Evolutionary conservation across 2,888 invertebrate species (phyloP).

Genomic region (Pyrrhia umbra): DNA sequence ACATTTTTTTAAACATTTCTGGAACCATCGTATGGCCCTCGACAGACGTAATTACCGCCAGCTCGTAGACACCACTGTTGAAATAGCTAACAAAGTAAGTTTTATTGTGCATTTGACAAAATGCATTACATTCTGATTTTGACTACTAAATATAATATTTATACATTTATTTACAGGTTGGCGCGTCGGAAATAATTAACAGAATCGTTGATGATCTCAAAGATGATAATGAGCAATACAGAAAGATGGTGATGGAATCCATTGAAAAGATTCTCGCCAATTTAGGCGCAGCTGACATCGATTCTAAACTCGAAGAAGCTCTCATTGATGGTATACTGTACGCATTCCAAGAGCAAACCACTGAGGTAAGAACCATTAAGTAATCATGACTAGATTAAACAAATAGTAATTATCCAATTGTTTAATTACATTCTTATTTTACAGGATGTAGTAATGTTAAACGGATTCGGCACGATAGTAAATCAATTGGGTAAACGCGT

Average conservation of each 20-base stretch:
- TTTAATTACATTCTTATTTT: conserved; percentile 25
- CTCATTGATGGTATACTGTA: conserved; percentile 99
- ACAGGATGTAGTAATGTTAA: conserved; percentile 99
- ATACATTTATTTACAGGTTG: conserved; percentile 90
- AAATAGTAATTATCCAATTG: background rate
- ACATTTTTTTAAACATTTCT: conserved; percentile 99
- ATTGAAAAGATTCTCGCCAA: conserved; percentile 99
- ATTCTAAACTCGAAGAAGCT: conserved; percentile 99
- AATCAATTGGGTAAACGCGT: conserved; percentile 99
- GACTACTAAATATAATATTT: background rate
- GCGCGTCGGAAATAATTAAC: conserved; percentile 99
- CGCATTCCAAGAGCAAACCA: conserved; percentile 99
- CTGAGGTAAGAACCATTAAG: conserved; percentile 92
- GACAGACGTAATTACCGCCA: conserved; percentile 99
- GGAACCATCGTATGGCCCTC: conserved; percentile 99
- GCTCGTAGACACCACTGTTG: conserved; percentile 99
- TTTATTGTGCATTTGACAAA: background rate
- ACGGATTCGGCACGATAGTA: conserved; percentile 99
- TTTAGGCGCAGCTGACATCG: conserved; percentile 99
- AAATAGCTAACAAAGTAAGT: conserved; percentile 98
- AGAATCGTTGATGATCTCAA: conserved; percentile 99
- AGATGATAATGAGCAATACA: conserved; percentile 99
- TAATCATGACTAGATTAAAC: background rate
- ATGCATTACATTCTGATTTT: background rate
- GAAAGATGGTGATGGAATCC: conserved; percentile 99